Base-by-base conservation (phyloP, 2,888 invertebrate species). In the Hypolimnas misippus region DNA sequence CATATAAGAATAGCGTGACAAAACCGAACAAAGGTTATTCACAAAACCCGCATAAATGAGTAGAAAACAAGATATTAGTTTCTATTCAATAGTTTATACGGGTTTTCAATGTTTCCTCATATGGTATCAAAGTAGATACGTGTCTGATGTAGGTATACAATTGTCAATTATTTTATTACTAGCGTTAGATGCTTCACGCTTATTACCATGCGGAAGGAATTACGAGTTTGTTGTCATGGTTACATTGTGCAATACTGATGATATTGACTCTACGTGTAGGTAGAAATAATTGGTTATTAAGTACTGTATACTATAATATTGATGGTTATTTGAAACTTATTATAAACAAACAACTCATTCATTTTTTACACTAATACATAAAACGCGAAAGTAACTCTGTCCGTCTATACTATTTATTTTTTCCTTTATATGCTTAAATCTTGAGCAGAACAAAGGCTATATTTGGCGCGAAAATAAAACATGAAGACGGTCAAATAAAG, bases 21-120 rank as follows among this genome's bases (percentile, higher is more conserved):
- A 66, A 64, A 66, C 57, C 72, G 75, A 74, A 70, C 74, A 77
- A 73, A 81, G 83, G 82, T 82, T 77, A 78, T 69, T 68, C 74
- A n/a, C 29, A 70, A 65, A 75, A 77, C 73, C 71, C 67, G 73
- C 74, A 73, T 72, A 49, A 64, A 38, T 54, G 49, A 17, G 29
- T 49, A 58, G 58, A 65, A 60, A 65, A 58, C 52, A 65, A 57
- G 62, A 62, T 59, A 51, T 25, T 61, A 31, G 60, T 67, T 49
- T 61, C 25, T 60, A 51, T 59, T 53, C 14, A 54, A 25, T 29
- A 55, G 42, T 57, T 35, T 57, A 54, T 58, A 54, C 49, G 25
- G 33, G 54, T 54, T 50, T 56, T 57, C 46, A 8, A 46, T 62
- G 21, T 57, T 62, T 62, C 55, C 65, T 62, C 53, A 53, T 53